A percentile compares a stretch with the other conserved stretches of the same genome.
Conservation (phyloP, 2,797 vertebrate species). For the Sebastes goodei region DNA sequence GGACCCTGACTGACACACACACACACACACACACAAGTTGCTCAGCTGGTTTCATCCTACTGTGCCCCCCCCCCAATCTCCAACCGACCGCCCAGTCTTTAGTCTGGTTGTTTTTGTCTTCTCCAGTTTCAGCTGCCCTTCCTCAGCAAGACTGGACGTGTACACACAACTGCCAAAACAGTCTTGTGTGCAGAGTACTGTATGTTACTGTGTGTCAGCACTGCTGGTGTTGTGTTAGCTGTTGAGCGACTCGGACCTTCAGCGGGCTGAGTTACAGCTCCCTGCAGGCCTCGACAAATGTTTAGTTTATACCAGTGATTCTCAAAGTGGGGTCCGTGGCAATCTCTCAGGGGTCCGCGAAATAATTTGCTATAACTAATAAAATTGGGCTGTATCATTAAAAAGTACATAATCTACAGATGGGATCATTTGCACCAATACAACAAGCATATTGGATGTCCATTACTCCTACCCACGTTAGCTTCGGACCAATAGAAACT, state of each 20-base stretch:
- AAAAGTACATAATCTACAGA: no score
- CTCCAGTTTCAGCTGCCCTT: constrained; percentile 56
- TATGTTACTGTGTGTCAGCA: background rate
- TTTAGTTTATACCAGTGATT: constrained; percentile 42
- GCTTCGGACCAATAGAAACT: no score
- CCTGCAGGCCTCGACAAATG: constrained; percentile 49
- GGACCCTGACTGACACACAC: constrained; percentile 16
- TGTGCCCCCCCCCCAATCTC: background rate
- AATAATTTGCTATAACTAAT: no score
- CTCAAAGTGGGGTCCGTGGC: background rate
- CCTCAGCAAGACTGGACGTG: constrained; percentile 18
- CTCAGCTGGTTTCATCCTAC: background rate
- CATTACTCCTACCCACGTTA: no score
- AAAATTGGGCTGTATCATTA: no score
- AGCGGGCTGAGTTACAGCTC: constrained; percentile 16
- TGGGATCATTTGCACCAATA: no score
- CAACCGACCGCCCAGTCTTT: background rate
- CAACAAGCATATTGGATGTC: no score
- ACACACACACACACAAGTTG: background rate
- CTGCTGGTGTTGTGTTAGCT: constrained; percentile 57
- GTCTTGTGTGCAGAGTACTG: background rate
- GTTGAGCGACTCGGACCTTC: constrained; percentile 30
- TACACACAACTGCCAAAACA: constrained; percentile 1
- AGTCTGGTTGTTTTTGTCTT: constrained; percentile 60
- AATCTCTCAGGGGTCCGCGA: no score